These are phyloP conservation scores for Pedionomus torquatus DNA, from an alignment of 2,113 vertebrate species.

Conservation along the genomic window DNA sequence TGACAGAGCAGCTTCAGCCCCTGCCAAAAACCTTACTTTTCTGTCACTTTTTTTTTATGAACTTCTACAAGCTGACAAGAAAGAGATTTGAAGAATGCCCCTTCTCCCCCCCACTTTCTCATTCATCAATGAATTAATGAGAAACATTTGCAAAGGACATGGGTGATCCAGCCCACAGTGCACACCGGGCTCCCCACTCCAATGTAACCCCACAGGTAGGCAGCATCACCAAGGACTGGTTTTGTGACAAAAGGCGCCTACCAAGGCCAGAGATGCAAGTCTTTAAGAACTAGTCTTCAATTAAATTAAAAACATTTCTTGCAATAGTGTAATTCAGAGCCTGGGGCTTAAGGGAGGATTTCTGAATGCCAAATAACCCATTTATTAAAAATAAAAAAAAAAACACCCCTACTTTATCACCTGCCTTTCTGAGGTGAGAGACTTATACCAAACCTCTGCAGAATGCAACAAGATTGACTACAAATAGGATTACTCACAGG, in stretches of 20 bases:
- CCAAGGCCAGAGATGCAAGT: neutral
- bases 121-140: constrained; percentile 20
- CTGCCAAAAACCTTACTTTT: neutral
- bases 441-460: constrained; percentile 31
- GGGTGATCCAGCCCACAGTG: neutral
- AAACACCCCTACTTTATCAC: constrained; percentile 37
- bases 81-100: constrained; percentile 3
- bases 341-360: constrained; percentile 40
- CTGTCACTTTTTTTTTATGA: neutral
- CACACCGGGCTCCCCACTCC: neutral
- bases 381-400: constrained; percentile 54
- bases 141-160: constrained; percentile 20
- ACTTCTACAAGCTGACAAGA: neutral
- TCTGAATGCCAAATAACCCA: constrained; percentile 43
- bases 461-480: constrained; percentile 15
- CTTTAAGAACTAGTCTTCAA: neutral
- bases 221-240: neutral
- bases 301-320: constrained; percentile 42
- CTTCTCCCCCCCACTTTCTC: neutral
- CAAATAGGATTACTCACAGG: constrained; percentile 45
- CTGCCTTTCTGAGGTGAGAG: constrained; percentile 46
- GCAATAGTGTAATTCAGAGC: neutral
- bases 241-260: neutral
- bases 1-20: neutral
- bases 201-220: neutral